Conservation (phyloP, 2,113 vertebrate genomes). For the Periophthalmus modestus region DNA sequence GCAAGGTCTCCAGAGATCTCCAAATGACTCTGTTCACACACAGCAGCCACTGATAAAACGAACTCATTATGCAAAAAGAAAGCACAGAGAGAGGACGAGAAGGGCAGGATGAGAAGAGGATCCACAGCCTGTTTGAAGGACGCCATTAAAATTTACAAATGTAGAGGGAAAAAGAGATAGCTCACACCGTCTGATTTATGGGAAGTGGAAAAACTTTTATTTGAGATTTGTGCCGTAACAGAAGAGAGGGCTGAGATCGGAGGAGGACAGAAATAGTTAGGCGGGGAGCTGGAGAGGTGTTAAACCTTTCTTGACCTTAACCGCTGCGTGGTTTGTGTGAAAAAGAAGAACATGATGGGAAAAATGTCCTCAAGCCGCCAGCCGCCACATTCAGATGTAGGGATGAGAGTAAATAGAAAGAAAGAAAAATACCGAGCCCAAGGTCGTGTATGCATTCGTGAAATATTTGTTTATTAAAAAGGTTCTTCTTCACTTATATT, state of each 20-base stretch:
- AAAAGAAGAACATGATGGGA: not conserved
- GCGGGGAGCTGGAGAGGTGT: not conserved
- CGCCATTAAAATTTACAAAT: slow-evolving; percentile 49
- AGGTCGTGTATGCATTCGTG: too few species aligned
- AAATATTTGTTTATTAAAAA: too few species aligned
- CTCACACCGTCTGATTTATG: slow-evolving; percentile 7
- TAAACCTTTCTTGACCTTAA: slow-evolving; percentile 17
- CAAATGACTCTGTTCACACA: slow-evolving; percentile 63
- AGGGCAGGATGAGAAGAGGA: slow-evolving; percentile 20
- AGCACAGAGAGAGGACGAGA: slow-evolving; percentile 41
- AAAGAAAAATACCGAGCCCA: too few species aligned
- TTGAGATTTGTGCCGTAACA: not conserved
- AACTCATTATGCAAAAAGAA: slow-evolving; percentile 58
- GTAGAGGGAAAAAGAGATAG: not conserved
- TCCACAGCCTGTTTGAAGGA: slow-evolving; percentile 44
- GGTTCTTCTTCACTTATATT: too few species aligned
- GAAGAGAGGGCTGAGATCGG: not conserved
- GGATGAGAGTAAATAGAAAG: too few species aligned
- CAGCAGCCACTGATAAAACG: slow-evolving; percentile 57
- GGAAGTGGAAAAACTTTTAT: not conserved
- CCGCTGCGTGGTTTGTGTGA: slow-evolving; percentile 1
- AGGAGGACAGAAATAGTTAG: slow-evolving; percentile 1
- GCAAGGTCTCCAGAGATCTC: slow-evolving; percentile 69
- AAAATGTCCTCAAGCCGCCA: slow-evolving; percentile 17
- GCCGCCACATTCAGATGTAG: not conserved